phyloP scores from a whole-genome alignment of 2,113 vertebrate species.

The Pachyramphus minor region DNA sequence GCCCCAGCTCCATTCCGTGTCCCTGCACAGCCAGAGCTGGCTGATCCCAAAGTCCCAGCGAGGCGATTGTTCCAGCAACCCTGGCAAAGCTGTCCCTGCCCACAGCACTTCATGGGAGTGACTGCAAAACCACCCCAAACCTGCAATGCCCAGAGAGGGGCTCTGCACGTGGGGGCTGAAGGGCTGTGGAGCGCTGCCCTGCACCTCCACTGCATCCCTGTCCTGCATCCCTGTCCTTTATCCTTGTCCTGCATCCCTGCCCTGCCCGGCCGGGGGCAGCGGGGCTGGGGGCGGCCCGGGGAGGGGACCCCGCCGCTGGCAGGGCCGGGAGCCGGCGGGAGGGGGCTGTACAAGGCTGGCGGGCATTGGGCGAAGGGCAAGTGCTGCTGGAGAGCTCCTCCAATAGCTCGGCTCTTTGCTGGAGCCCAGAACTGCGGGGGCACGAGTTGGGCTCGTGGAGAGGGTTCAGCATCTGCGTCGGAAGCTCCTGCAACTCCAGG shows the following conservation, averaged over 20 bases:
- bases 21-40: background rate
- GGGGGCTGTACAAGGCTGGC: background rate
- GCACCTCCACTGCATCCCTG: background rate
- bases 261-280: accelerated
- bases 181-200: background rate
- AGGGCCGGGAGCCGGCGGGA: background rate
- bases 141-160: accelerated
- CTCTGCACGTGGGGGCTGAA: background rate
- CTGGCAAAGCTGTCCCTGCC: background rate
- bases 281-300: background rate
- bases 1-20: background rate
- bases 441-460: accelerated
- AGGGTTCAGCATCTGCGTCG: accelerated
- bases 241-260: no score
- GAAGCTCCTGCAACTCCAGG: background rate
- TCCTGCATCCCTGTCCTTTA: background rate
- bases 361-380: background rate
- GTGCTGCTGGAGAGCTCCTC: background rate
- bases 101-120: accelerated
- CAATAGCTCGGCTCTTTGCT: background rate
- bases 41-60: accelerated
- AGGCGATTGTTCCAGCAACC: accelerated
- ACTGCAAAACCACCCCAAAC: background rate
- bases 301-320: background rate
- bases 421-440: background rate